Evolutionary conservation across 2,797 vertebrate species (phyloP).

Genomic region (Semaprochilodus insignis): DNA sequence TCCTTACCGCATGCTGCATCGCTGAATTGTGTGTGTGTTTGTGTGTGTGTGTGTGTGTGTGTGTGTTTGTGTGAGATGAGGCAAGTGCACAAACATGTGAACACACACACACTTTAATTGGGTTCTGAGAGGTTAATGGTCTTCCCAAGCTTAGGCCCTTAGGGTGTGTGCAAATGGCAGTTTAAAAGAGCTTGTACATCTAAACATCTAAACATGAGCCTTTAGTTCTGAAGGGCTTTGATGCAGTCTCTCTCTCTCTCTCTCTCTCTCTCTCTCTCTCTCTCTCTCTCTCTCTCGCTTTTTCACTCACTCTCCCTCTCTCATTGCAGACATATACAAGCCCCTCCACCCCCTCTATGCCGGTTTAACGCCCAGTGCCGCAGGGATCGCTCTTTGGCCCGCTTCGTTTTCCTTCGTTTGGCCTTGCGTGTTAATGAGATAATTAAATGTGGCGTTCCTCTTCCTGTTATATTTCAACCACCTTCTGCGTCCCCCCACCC

Average conservation of each 20-base stretch:
- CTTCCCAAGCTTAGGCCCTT: slow-evolving; percentile 60
- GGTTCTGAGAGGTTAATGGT: slow-evolving; percentile 64
- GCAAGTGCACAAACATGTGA: slow-evolving; percentile 54
- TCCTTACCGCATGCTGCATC: slow-evolving; percentile 51
- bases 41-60: slow-evolving; percentile 32
- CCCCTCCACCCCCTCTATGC: slow-evolving; percentile 6
- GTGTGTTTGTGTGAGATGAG: slow-evolving; percentile 29
- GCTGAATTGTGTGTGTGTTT: slow-evolving; percentile 40
- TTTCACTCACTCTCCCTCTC: neutral
- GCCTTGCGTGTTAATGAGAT: slow-evolving; percentile 81
- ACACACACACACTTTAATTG: slow-evolving; percentile 63
- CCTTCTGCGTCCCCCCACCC: slow-evolving; percentile 56
- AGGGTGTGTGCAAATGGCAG: slow-evolving; percentile 62
- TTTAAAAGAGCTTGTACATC: slow-evolving; percentile 66
- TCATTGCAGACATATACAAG: slow-evolving; percentile 28
- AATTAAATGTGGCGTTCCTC: slow-evolving; percentile 78
- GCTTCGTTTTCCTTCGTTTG: slow-evolving; percentile 52
- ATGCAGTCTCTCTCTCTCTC: slow-evolving; percentile 36
- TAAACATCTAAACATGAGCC: slow-evolving; percentile 61
- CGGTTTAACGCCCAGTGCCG: slow-evolving; percentile 53
- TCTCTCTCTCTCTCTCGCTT: slow-evolving; percentile 2
- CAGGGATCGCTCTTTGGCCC: slow-evolving; percentile 48
- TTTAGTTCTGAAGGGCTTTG: slow-evolving; percentile 60
- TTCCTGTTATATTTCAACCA: slow-evolving; percentile 78
- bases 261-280: slow-evolving; percentile 5